phyloP scores from a whole-genome alignment of 2,113 vertebrate genomes.

The Callopanchax toddi region DNA sequence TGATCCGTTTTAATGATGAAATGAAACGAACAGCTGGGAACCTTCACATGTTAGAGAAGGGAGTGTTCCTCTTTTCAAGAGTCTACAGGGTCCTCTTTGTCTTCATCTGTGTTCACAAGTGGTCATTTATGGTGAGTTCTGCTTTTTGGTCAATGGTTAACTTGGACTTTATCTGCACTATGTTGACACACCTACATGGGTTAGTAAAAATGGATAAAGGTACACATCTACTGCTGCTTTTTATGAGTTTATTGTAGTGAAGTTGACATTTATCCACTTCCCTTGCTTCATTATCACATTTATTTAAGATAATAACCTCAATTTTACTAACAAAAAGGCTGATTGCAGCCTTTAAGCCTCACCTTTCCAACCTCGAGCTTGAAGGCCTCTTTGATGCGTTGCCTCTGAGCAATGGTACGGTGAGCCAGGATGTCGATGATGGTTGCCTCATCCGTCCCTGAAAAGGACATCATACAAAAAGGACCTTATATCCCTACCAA shows the following conservation, averaged over 20 bases:
- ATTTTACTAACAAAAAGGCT: not conserved
- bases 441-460: constrained; percentile 90
- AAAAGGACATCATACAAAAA: constrained; percentile 8
- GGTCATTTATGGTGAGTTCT: constrained; percentile 26
- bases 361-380: constrained; percentile 91
- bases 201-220: not conserved
- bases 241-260: not conserved
- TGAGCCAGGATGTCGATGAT: constrained; percentile 81
- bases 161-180: constrained; percentile 20
- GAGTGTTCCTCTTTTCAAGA: constrained; percentile 3
- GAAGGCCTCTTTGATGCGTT: constrained; percentile 88
- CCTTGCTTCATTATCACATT: not conserved
- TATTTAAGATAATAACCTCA: not conserved
- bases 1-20: constrained; percentile 11
- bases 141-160: constrained; percentile 59
- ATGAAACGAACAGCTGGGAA: not conserved
- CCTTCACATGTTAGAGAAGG: not conserved
- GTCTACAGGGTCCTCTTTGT: constrained; percentile 25
- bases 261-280: not conserved
- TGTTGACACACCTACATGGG: not conserved
- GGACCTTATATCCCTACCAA: no score
- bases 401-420: constrained; percentile 86
- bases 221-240: not conserved
- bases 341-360: constrained; percentile 23
- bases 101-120: constrained; percentile 6